A percentile compares a stretch with the other conserved stretches of the same genome.
These are phyloP conservation scores for Plagiodera versicolora DNA, from an alignment of 2,888 invertebrate genomes.

Conservation along the genomic window DNA sequence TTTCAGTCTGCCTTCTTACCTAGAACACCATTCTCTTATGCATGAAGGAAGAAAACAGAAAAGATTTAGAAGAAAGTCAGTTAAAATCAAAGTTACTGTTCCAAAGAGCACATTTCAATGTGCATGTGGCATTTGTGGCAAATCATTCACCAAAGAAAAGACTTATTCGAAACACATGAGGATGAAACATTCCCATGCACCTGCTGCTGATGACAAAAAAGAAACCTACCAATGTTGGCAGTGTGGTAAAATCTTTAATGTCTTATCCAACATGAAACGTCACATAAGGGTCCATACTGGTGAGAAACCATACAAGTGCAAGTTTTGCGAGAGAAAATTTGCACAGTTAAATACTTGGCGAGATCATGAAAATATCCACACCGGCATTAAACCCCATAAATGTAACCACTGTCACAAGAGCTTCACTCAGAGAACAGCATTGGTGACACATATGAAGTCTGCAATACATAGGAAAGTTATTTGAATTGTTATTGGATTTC, in stretches of 20 bases:
- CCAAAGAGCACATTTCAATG: not conserved
- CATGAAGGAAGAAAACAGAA: not conserved
- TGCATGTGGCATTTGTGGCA: constrained; percentile 24
- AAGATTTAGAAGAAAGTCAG: not conserved
- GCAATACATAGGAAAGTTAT: constrained; percentile 24
- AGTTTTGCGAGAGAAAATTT: constrained; percentile 41
- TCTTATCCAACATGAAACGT: constrained; percentile 34
- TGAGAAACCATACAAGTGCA: constrained; percentile 42
- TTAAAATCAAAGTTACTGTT: not conserved
- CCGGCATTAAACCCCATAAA: constrained; percentile 33
- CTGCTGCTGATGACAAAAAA: not conserved
- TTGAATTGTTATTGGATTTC: too few relatives aligned
- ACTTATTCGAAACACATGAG: constrained; percentile 24
- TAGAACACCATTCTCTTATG: not conserved
- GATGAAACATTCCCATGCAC: constrained; percentile 7
- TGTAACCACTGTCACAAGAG: constrained; percentile 52
- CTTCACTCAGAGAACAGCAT: constrained; percentile 64
- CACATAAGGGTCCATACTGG: constrained; percentile 42
- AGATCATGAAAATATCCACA: constrained; percentile 37
- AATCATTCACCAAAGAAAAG: constrained; percentile 23
- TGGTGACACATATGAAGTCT: constrained; percentile 25
- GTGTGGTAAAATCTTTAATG: constrained; percentile 25
- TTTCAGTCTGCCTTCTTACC: constrained; percentile 30
- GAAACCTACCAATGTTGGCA: constrained; percentile 27
- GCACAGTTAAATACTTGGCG: constrained; percentile 36